phyloP scores from a whole-genome alignment of 2,888 invertebrate species.

The Chironomus tentans region DNA sequence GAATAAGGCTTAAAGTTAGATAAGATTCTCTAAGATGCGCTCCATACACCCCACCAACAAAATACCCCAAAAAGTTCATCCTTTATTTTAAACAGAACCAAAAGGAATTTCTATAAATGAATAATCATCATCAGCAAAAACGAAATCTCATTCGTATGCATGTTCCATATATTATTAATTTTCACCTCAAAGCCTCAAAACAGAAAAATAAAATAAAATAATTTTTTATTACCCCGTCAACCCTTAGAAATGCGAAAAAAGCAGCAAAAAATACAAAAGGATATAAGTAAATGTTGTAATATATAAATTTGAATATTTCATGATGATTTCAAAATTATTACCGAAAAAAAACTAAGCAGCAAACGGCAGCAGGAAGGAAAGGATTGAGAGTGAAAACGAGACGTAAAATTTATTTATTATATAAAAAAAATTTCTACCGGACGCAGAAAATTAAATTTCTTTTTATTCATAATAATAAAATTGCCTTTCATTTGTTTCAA shows the following conservation, averaged over 20 bases:
- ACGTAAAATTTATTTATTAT: background rate
- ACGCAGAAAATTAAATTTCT: conserved; percentile 13
- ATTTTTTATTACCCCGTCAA: background rate
- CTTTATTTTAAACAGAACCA: too few relatives aligned
- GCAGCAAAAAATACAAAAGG: background rate
- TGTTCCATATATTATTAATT: background rate
- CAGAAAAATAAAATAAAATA: background rate
- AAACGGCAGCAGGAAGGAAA: background rate
- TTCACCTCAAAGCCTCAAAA: background rate
- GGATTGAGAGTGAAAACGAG: background rate
- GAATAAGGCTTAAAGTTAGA: too few relatives aligned
- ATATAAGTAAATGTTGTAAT: background rate
- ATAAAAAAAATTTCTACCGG: background rate
- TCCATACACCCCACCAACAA: too few relatives aligned
- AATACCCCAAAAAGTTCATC: too few relatives aligned
- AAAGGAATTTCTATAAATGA: background rate
- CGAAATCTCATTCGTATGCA: background rate
- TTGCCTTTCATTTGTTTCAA: background rate
- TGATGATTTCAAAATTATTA: conserved; percentile 10
- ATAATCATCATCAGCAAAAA: background rate
- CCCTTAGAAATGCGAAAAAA: background rate
- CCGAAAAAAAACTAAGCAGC: background rate
- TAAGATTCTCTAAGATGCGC: too few relatives aligned
- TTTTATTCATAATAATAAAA: background rate
- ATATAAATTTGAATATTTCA: conserved; percentile 15